Evolutionary conservation across 2,888 invertebrate species (phyloP).

Genomic region (Hedya salicella): DNA sequence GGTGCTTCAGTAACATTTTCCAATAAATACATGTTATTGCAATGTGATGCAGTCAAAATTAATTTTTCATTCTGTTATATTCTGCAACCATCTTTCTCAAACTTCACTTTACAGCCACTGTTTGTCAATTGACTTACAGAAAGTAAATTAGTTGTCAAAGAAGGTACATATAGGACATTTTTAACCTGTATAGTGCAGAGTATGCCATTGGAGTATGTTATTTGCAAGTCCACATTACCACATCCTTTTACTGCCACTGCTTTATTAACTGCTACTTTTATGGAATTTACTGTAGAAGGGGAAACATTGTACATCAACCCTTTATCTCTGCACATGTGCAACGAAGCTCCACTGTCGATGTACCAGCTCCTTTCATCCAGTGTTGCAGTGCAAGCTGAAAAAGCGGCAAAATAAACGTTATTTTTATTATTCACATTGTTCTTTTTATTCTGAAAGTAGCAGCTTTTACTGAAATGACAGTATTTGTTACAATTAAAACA

Average conservation of each 20-base stretch:
- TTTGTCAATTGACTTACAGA: slow-evolving; percentile 37
- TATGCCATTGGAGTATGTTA: neutral
- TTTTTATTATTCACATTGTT: neutral
- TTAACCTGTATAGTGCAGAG: neutral
- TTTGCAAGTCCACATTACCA: slow-evolving; percentile 1
- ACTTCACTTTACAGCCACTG: slow-evolving; percentile 36
- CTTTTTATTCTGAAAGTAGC: slow-evolving; percentile 30
- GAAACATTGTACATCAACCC: neutral
- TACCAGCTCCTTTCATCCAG: neutral
- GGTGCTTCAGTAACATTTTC: neutral
- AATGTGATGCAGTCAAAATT: neutral
- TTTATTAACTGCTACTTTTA: neutral
- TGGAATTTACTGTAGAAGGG: neutral
- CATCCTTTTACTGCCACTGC: neutral
- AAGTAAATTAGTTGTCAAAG: slow-evolving; percentile 1
- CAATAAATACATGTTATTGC: slow-evolving; percentile 13
- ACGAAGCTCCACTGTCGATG: neutral
- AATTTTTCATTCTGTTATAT: neutral
- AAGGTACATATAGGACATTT: slow-evolving; percentile 7
- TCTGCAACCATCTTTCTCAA: slow-evolving; percentile 20
- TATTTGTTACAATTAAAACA: too few species aligned
- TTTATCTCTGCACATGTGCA: neutral
- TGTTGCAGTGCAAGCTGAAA: neutral
- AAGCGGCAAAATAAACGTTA: neutral
- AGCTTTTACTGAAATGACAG: slow-evolving; percentile 29